Evolutionary conservation across 2,888 invertebrate species (phyloP).

Genomic region (Augiades crinisus): DNA sequence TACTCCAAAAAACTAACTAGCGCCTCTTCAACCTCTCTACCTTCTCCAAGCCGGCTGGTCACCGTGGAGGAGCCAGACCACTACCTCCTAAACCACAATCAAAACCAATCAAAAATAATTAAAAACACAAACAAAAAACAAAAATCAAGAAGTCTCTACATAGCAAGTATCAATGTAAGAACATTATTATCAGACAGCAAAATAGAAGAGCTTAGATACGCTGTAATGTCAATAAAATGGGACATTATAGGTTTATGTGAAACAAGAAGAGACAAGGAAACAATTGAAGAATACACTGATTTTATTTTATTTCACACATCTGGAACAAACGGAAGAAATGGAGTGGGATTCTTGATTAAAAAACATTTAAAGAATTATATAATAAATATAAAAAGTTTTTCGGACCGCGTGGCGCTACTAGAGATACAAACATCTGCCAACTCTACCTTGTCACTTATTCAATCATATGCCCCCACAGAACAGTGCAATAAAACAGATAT

Average conservation of each 20-base stretch:
- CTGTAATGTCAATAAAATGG: slow-evolving; percentile 30
- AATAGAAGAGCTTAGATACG: slow-evolving; percentile 26
- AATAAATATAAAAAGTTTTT: slow-evolving; percentile 27
- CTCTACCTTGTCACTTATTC: slow-evolving; percentile 22
- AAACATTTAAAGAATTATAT: slow-evolving; percentile 27
- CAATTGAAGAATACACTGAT: slow-evolving; percentile 32
- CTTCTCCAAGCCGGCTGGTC: slow-evolving; percentile 23
- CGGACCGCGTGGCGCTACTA: slow-evolving; percentile 30
- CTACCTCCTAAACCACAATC: slow-evolving; percentile 14
- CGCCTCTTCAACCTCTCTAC: slow-evolving; percentile 14
- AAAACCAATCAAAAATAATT: not conserved
- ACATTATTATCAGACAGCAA: slow-evolving; percentile 22
- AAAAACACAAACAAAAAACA: slow-evolving; percentile 2
- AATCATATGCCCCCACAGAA: slow-evolving; percentile 28
- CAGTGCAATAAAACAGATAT: no score
- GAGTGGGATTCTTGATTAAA: slow-evolving; percentile 34
- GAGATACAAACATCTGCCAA: slow-evolving; percentile 22
- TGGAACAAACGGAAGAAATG: slow-evolving; percentile 28
- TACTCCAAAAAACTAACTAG: slow-evolving; percentile 1
- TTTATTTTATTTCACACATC: slow-evolving; percentile 32
- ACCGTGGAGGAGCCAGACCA: slow-evolving; percentile 23
- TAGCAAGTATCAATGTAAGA: slow-evolving; percentile 4
- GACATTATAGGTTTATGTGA: slow-evolving; percentile 33
- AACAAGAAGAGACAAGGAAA: slow-evolving; percentile 30
- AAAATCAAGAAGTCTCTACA: not conserved